phyloP scores from a whole-genome alignment of 2,113 vertebrate species.

The Piaya cayana region DNA sequence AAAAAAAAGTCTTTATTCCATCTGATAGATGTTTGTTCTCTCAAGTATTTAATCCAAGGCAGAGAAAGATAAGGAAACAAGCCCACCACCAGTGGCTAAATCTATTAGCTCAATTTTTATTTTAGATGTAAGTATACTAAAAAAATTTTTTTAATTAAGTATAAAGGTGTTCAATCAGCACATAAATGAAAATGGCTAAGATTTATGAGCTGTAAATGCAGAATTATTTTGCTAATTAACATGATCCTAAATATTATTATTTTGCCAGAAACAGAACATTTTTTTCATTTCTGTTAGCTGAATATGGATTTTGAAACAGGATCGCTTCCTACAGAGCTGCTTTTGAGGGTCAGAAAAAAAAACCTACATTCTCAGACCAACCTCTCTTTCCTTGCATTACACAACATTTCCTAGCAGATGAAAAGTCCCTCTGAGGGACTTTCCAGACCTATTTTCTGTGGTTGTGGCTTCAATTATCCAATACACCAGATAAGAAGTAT shows the following conservation, averaged over 20 bases:
- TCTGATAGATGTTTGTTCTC: conserved; percentile 62
- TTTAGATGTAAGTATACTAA: conserved; percentile 21
- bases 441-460: not conserved
- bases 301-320: conserved; percentile 25
- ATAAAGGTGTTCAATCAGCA: conserved; percentile 41
- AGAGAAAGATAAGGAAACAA: conserved; percentile 54
- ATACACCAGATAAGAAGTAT: not conserved
- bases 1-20: conserved; percentile 50
- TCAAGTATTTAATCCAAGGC: conserved; percentile 14
- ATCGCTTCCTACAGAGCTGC: conserved; percentile 7
- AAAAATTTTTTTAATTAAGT: not conserved
- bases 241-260: conserved; percentile 14
- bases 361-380: not conserved
- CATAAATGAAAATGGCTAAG: conserved; percentile 30
- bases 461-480: not conserved
- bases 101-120: conserved; percentile 42
- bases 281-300: conserved; percentile 25
- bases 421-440: not conserved
- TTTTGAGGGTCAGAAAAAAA: not conserved
- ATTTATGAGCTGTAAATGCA: conserved; percentile 22
- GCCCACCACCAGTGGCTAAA: not conserved
- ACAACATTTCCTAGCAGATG: not conserved
- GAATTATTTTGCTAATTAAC: conserved; percentile 20
- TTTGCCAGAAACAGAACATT: not conserved
- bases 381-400: not conserved